Evolutionary conservation across 2,797 vertebrate genomes (phyloP).

Genomic region (Enteromius argenteus): DNA sequence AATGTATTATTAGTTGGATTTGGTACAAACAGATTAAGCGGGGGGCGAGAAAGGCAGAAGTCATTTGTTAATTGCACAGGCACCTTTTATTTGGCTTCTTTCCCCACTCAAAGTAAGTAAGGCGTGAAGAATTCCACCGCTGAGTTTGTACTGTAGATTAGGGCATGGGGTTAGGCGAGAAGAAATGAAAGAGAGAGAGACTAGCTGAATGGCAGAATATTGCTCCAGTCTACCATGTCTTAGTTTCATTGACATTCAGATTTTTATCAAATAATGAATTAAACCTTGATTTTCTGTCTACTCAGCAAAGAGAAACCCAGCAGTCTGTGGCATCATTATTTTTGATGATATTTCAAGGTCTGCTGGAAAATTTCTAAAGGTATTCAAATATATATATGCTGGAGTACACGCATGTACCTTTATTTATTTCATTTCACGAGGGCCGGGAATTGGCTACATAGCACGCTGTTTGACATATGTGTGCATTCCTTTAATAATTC

Average conservation of each 20-base stretch:
- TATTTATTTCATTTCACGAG: constrained; percentile 71
- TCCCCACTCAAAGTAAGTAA: constrained; percentile 63
- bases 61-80: constrained; percentile 79
- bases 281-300: constrained; percentile 77
- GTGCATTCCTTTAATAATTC: constrained; percentile 59
- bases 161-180: constrained; percentile 55
- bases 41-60: constrained; percentile 70
- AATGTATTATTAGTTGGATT: constrained; percentile 75
- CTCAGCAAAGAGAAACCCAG: constrained; percentile 73
- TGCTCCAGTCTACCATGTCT: constrained; percentile 74
- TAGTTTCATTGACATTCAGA: constrained; percentile 72
- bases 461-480: constrained; percentile 59
- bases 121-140: constrained; percentile 68
- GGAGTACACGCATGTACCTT: constrained; percentile 66
- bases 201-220: constrained; percentile 65
- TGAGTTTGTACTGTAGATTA: constrained; percentile 69
- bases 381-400: constrained; percentile 70
- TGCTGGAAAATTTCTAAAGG: constrained; percentile 64
- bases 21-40: constrained; percentile 76
- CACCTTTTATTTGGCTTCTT: constrained; percentile 73
- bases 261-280: constrained; percentile 78
- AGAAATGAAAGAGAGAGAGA: constrained; percentile 55
- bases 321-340: constrained; percentile 67
- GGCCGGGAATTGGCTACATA: constrained; percentile 72
- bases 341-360: constrained; percentile 69